A percentile compares a stretch with the other conserved stretches of the same genome.
Conservation (phyloP, 2,888 invertebrate species). For the Ditylenchus weischeri region DNA sequence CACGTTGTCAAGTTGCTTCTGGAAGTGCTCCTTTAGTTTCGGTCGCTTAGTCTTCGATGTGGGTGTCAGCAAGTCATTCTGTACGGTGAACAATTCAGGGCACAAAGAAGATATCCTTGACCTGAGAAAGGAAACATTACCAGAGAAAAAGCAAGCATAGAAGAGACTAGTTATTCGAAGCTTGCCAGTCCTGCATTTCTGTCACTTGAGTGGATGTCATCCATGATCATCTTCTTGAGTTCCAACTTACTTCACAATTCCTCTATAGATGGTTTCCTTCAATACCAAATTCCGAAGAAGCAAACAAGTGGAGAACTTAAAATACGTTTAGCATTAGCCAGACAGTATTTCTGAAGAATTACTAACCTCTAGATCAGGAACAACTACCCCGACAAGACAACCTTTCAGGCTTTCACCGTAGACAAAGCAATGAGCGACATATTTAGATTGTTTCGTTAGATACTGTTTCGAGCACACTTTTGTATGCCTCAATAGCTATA, state of each 20-base stretch:
- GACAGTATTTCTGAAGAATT: constrained; percentile 68
- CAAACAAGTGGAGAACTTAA: constrained; percentile 8
- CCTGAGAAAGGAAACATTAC: constrained; percentile 57
- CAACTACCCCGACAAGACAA: constrained; percentile 86
- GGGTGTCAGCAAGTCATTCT: too few species aligned
- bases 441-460: too few species aligned
- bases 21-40: constrained; percentile 48
- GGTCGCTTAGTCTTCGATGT: constrained; percentile 92
- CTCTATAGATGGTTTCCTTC: constrained; percentile 28
- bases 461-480: too few species aligned
- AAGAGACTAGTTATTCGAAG: constrained; percentile 71
- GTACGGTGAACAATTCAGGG: constrained; percentile 94
- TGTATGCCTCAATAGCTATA: too few species aligned
- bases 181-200: constrained; percentile 85
- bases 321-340: constrained; percentile 43
- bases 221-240: constrained; percentile 81
- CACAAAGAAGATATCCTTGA: constrained; percentile 83
- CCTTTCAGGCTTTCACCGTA: constrained; percentile 93
- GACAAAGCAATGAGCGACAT: too few species aligned
- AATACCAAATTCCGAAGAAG: constrained; percentile 12
- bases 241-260: constrained; percentile 58
- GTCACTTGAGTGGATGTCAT: constrained; percentile 83
- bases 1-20: constrained; percentile 41
- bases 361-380: constrained; percentile 88
- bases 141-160: too few species aligned